Conservation (phyloP, 2,797 vertebrate species). For the Etheostoma perlongum region DNA sequence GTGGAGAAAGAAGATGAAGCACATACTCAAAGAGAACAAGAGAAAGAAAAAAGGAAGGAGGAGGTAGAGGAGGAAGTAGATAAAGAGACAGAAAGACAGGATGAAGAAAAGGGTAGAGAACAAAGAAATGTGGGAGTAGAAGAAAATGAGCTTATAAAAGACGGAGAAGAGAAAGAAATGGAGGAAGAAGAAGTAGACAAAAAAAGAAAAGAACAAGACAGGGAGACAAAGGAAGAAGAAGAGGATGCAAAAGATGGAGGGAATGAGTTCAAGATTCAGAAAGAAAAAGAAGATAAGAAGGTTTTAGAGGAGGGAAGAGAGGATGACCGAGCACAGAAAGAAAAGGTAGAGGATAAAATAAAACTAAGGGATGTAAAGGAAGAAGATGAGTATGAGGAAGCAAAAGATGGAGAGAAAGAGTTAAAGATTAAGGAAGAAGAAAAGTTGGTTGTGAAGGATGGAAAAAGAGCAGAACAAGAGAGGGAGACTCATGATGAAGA, state of each 20-base stretch:
- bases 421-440: not conserved
- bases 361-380: not conserved
- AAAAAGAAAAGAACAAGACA: not conserved
- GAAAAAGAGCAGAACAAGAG: not conserved
- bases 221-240: not conserved
- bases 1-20: not conserved
- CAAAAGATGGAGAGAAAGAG: not conserved
- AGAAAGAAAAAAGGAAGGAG: not conserved
- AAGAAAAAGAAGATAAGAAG: not conserved
- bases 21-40: not conserved
- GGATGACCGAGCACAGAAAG: not conserved
- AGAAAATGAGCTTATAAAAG: not conserved
- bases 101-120: not conserved
- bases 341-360: not conserved
- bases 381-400: not conserved
- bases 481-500: not conserved
- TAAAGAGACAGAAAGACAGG: not conserved
- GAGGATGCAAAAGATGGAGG: not conserved
- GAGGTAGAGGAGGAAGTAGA: too few relatives aligned
- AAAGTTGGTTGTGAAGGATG: not conserved
- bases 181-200: not conserved
- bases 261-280: not conserved
- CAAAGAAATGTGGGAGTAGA: not conserved
- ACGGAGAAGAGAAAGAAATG: not conserved
- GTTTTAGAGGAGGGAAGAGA: not conserved